These are phyloP conservation scores for Ormyrus nitidulus DNA, from an alignment of 2,888 invertebrate genomes.

Conservation along the genomic window DNA sequence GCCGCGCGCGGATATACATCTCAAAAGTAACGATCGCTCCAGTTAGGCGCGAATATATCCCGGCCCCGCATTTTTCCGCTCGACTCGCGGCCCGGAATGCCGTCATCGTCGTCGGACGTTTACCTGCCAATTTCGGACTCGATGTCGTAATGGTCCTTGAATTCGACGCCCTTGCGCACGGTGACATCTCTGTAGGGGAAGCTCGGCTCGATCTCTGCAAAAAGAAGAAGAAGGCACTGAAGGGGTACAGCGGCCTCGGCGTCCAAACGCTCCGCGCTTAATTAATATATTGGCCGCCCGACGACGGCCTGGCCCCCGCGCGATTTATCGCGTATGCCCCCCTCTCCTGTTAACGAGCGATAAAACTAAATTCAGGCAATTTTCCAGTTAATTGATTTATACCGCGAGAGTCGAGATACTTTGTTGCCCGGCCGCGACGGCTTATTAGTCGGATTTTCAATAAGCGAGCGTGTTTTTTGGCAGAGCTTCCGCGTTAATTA, in stretches of 20 bases:
- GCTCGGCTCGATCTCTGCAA: slow-evolving; percentile 90
- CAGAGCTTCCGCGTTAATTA: slow-evolving; percentile 33
- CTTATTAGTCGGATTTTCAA: slow-evolving; percentile 45
- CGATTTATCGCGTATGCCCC: no score
- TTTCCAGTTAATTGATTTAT: slow-evolving; percentile 41
- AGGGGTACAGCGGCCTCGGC: no score
- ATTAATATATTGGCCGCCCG: no score
- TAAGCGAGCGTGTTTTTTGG: slow-evolving; percentile 13
- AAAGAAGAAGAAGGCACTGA: background rate
- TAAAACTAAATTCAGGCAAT: background rate
- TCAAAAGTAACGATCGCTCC: no score
- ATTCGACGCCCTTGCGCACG: slow-evolving; percentile 89
- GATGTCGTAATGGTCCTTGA: slow-evolving; percentile 91
- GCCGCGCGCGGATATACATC: no score
- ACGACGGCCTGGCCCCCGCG: no score
- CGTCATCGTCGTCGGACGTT: slow-evolving; percentile 64
- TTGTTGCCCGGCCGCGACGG: slow-evolving; percentile 2
- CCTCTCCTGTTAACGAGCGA: background rate
- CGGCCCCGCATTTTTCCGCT: background rate
- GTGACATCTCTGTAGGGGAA: slow-evolving; percentile 92
- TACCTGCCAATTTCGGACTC: slow-evolving; percentile 95
- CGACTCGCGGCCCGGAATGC: background rate
- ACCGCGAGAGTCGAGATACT: background rate
- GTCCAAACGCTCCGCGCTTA: no score
- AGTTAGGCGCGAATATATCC: no score